A percentile compares a stretch with the other conserved stretches of the same genome.
Conservation (phyloP, 2,888 invertebrate genomes). For the Rugalucina vietnamica region DNA sequence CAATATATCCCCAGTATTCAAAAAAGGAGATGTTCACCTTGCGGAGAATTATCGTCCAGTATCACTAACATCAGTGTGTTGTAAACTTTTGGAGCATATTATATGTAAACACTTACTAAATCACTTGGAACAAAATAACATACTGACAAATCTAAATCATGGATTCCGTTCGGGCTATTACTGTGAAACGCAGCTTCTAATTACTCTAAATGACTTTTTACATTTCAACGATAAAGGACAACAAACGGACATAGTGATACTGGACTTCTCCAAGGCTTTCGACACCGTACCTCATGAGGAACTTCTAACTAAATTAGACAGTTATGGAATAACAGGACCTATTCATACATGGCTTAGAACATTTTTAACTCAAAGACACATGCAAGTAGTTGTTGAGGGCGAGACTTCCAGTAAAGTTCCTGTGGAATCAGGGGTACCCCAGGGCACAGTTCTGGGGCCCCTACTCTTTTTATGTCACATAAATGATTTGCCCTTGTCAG, state of each 20-base stretch:
- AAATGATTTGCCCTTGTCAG: too few species aligned
- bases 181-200: conserved; percentile 44
- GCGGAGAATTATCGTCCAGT: conserved; percentile 50
- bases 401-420: neutral
- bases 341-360: neutral
- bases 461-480: too few species aligned
- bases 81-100: conserved; percentile 48
- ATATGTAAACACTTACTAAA: conserved; percentile 46
- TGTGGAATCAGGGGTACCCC: neutral
- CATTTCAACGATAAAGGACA: neutral
- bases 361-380: neutral
- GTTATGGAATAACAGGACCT: neutral
- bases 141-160: conserved; percentile 49
- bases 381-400: neutral
- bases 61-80: conserved; percentile 46
- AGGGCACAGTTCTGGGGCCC: neutral
- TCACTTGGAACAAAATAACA: conserved; percentile 41
- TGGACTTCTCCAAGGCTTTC: neutral
- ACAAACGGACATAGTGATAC: neutral
- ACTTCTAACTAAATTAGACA: neutral
- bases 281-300: neutral
- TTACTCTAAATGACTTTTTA: neutral
- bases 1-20: conserved; percentile 43
- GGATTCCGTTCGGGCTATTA: conserved; percentile 35
- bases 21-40: conserved; percentile 42